Conservation (phyloP, 53 echinoderm and acorn worm species). For the Zoroaster sp. region DNA sequence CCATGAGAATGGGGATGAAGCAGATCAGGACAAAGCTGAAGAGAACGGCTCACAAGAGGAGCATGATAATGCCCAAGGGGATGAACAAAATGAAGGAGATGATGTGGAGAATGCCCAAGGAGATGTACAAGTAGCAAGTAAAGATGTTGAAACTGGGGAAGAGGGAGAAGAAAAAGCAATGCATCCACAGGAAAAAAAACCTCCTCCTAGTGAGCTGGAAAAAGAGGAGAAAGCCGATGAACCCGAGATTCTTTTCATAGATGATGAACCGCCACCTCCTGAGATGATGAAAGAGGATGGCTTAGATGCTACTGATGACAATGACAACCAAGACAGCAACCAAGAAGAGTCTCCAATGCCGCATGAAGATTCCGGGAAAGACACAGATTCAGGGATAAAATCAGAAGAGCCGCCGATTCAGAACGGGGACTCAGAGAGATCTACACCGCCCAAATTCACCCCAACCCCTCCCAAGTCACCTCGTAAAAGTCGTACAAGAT, state of each 20-base stretch:
- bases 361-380: constrained; percentile 20
- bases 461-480: constrained; percentile 45
- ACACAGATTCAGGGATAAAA: constrained; percentile 36
- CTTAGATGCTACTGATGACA: not conserved
- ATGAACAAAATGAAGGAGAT: not conserved
- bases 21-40: not conserved
- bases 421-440: not conserved
- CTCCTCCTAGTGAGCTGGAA: not conserved
- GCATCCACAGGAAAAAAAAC: not conserved
- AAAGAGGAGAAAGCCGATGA: not conserved
- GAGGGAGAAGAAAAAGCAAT: not conserved
- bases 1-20: not conserved
- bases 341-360: not conserved
- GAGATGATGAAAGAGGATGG: not conserved
- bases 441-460: constrained; percentile 8
- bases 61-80: not conserved
- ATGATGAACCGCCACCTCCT: not conserved
- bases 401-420: constrained; percentile 6
- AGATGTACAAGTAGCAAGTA: not conserved
- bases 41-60: not conserved
- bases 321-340: not conserved
- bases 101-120: not conserved
- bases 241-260: not conserved
- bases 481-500: not conserved
- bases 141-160: not conserved